Conservation (phyloP, 2,888 invertebrate species). For the Andrena bucephala region DNA sequence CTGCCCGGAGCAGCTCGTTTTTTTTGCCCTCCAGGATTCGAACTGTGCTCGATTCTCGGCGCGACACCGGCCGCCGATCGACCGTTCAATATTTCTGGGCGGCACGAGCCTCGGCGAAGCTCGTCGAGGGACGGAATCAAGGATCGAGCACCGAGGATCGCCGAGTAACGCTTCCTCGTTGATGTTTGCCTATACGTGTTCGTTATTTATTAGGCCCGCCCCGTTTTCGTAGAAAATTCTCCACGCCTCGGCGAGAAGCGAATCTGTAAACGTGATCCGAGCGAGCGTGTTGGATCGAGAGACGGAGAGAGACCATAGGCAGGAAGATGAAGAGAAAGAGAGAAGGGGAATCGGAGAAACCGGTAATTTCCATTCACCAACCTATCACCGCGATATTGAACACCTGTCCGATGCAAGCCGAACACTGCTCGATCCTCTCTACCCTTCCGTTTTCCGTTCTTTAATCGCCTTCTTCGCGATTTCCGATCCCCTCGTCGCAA, state of each 20-base stretch:
- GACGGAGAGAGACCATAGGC: conserved; percentile 25
- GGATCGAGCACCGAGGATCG: not conserved
- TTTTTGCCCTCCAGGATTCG: conserved; percentile 54
- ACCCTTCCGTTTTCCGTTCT: conserved; percentile 29
- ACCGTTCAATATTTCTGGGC: not conserved
- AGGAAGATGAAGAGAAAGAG: conserved; percentile 48
- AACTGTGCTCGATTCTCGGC: conserved; percentile 62
- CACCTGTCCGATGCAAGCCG: conserved; percentile 70
- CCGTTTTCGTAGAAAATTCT: conserved; percentile 11
- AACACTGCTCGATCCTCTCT: conserved; percentile 31
- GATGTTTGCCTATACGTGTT: not conserved
- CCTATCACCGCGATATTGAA: conserved; percentile 68
- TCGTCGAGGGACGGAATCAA: not conserved
- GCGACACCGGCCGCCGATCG: conserved; percentile 2
- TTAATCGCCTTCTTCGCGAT: conserved; percentile 21
- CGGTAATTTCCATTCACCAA: conserved; percentile 75
- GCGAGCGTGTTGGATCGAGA: conserved; percentile 36
- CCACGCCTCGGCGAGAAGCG: conserved; percentile 14
- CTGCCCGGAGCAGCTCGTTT: conserved; percentile 54
- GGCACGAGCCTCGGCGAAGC: conserved; percentile 12
- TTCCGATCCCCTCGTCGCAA: conserved; percentile 12
- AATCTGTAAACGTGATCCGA: conserved; percentile 35
- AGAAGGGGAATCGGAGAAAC: conserved; percentile 68
- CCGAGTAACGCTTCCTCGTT: not conserved
- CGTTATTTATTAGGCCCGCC: conserved; percentile 50